Conservation (phyloP, 2,888 invertebrate species). For the Acanthosepion esculentum region DNA sequence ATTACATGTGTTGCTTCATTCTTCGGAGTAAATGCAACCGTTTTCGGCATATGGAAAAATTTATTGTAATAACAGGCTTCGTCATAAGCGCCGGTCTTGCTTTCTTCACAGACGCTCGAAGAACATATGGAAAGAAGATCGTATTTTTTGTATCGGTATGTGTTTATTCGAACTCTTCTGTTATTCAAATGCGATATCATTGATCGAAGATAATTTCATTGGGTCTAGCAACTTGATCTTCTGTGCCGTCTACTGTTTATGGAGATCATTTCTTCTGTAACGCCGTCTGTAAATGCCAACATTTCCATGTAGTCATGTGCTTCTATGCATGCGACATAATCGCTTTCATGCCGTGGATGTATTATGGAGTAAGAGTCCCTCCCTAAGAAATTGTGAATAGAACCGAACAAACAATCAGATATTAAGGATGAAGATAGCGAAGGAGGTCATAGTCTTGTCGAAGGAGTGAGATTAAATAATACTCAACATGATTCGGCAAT, state of each 20-base stretch:
- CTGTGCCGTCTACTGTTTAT: neutral
- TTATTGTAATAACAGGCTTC: neutral
- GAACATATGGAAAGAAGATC: too few relatives aligned
- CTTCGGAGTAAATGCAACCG: too few relatives aligned
- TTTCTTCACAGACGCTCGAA: neutral
- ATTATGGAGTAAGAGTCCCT: neutral
- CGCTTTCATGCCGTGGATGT: neutral
- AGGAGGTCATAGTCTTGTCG: neutral
- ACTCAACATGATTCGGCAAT: neutral
- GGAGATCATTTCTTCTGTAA: neutral
- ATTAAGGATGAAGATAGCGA: neutral
- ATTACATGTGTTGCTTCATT: neutral
- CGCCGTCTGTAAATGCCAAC: neutral
- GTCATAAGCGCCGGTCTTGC: neutral
- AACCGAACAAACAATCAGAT: neutral
- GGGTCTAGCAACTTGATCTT: neutral
- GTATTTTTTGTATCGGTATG: neutral
- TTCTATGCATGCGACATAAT: neutral
- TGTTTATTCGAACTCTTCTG: neutral
- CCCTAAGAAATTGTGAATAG: neutral
- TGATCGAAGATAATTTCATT: neutral
- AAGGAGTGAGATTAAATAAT: neutral
- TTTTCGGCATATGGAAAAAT: neutral
- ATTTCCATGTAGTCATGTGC: neutral
- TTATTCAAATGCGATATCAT: neutral